Percentiles rank a stretch among this genome's conserved stretches.
These are phyloP conservation scores for Micromussa lordhowensis DNA, from an alignment of 92 coral and sea anemone species.

Conservation along the genomic window DNA sequence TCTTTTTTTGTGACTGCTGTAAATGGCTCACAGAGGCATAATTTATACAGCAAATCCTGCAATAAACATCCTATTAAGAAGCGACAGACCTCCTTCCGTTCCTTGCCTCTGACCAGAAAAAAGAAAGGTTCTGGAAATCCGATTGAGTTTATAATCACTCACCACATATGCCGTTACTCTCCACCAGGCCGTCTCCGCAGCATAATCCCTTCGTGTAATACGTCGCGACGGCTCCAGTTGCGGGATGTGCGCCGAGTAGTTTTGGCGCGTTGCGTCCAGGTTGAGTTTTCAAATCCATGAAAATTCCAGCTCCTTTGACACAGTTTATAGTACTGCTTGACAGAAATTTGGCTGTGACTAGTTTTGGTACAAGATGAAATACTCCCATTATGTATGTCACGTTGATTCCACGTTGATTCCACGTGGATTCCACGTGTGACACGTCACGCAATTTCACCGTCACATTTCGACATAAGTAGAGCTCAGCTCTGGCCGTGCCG, in stretches of 20 bases:
- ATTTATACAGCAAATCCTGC: too few relatives aligned
- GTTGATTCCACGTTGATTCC: too few relatives aligned
- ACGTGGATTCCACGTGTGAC: neutral
- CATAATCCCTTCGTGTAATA: conserved; percentile 12
- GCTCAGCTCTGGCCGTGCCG: conserved; percentile 16
- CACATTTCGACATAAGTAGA: conserved; percentile 23
- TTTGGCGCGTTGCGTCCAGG: conserved; percentile 26
- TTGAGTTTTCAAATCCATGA: conserved; percentile 14
- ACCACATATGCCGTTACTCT: conserved; percentile 22
- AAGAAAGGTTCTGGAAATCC: neutral
- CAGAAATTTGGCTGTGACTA: neutral
- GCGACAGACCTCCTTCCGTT: too few relatives aligned
- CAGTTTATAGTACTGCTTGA: conserved; percentile 35
- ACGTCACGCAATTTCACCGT: conserved; percentile 49
- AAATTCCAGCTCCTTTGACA: conserved; percentile 15
- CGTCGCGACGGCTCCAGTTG: conserved; percentile 13
- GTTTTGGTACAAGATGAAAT: conserved; percentile 20
- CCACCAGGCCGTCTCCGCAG: conserved; percentile 35
- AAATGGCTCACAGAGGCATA: too few relatives aligned
- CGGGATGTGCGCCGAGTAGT: conserved; percentile 2
- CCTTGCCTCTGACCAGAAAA: neutral
- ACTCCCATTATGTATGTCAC: conserved; percentile 25
- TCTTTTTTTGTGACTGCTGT: too few relatives aligned
- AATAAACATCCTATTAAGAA: too few relatives aligned
- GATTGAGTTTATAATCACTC: neutral